Evolutionary conservation across 2,113 vertebrate species (phyloP).

Genomic region (Odontesthes bonariensis): DNA sequence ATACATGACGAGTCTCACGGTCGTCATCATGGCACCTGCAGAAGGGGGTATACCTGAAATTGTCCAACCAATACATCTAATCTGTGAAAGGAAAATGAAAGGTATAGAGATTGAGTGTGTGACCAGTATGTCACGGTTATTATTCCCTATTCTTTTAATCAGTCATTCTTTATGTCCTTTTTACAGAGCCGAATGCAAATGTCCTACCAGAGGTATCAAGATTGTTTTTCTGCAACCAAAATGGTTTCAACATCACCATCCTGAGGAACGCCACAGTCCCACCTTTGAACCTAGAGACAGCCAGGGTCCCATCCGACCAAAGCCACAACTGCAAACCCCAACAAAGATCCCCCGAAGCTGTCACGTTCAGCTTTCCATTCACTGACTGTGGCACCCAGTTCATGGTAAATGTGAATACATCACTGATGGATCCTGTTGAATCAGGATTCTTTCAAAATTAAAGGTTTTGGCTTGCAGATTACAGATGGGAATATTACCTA

Average conservation of each 20-base stretch:
- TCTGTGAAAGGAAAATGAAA: conserved; percentile 35
- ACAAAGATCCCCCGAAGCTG: conserved; percentile 23
- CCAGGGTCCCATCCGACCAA: conserved; percentile 44
- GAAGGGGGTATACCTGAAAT: conserved; percentile 28
- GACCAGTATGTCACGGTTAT: not conserved
- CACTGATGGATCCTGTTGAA: not conserved
- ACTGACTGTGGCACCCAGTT: conserved; percentile 50
- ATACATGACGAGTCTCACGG: conserved; percentile 24
- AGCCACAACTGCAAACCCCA: conserved; percentile 35
- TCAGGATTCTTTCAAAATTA: not conserved
- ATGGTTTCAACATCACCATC: conserved; percentile 63
- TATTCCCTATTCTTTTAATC: not conserved
- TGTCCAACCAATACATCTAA: conserved; percentile 25
- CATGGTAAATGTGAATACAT: conserved; percentile 38
- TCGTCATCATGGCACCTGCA: conserved; percentile 35
- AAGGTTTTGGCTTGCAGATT: conserved; percentile 30
- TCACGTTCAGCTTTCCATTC: conserved; percentile 61
- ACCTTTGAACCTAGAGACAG: conserved; percentile 52
- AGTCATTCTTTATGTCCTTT: not conserved
- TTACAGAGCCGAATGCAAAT: conserved; percentile 31
- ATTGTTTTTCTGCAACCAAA: conserved; percentile 40
- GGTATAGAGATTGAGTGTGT: conserved; percentile 1
- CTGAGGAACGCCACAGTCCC: conserved; percentile 42
- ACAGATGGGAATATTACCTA: conserved; percentile 51
- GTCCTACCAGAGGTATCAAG: not conserved